phyloP scores from a whole-genome alignment of 2,797 vertebrate genomes.

The Pogoniulus pusillus region DNA sequence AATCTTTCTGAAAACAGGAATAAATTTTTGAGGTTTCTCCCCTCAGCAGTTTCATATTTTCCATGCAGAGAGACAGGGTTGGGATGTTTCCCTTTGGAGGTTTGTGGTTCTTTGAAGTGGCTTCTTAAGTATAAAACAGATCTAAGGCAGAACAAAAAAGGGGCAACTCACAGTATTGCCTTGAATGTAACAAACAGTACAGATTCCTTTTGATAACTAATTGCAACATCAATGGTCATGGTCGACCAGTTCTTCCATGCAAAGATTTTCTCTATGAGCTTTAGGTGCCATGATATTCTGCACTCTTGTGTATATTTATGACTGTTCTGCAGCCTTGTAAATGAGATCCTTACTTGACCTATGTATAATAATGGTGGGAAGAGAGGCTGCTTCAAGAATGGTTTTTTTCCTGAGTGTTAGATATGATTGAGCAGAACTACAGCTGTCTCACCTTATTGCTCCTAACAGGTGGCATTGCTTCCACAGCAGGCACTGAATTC shows the following conservation, averaged over 20 bases:
- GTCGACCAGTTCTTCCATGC: background rate
- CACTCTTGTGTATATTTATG: background rate
- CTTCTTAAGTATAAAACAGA: conserved; percentile 12
- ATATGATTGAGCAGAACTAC: background rate
- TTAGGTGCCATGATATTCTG: background rate
- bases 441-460: background rate
- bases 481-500: conserved; percentile 4
- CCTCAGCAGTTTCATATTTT: conserved; percentile 23
- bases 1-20: background rate
- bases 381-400: background rate
- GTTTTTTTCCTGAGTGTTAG: background rate
- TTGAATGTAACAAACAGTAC: background rate
- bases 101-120: background rate
- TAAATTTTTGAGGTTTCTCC: conserved; percentile 10
- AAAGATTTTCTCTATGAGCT: background rate
- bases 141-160: background rate
- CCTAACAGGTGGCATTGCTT: background rate
- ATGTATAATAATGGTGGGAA: background rate
- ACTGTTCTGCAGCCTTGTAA: background rate
- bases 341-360: background rate
- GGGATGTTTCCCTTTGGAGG: background rate
- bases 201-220: background rate
- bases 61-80: background rate
- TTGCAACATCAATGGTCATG: background rate
- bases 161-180: background rate